These are phyloP conservation scores for Columbina picui DNA, from an alignment of 2,113 vertebrate genomes.

Conservation along the genomic window DNA sequence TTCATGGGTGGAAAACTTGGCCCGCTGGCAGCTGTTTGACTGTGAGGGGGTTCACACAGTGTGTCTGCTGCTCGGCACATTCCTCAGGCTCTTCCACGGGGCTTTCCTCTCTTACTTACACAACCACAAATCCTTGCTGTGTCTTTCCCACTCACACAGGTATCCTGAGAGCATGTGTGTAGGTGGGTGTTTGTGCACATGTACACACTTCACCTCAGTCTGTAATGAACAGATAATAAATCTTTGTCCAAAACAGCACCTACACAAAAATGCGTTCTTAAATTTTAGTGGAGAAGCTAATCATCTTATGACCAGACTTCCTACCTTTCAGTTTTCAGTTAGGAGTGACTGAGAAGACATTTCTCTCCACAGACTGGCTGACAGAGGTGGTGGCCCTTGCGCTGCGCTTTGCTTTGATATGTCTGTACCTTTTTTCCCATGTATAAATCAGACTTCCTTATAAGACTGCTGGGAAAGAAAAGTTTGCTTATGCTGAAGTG, in stretches of 20 bases:
- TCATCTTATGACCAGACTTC: background rate
- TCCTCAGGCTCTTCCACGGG: background rate
- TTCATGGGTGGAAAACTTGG: constrained; percentile 43
- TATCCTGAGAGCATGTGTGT: background rate
- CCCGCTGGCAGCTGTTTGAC: constrained; percentile 1
- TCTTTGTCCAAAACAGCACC: background rate
- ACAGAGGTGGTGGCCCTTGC: background rate
- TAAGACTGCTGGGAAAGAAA: background rate
- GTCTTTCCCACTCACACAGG: background rate
- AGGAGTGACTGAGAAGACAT: background rate
- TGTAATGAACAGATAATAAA: background rate
- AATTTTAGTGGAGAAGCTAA: background rate
- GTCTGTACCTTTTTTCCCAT: background rate
- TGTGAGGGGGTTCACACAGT: background rate
- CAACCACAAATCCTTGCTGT: background rate
- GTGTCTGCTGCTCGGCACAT: background rate
- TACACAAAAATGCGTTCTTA: background rate
- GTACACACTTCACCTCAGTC: background rate
- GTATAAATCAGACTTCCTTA: background rate
- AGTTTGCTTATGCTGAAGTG: background rate
- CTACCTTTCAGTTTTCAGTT: background rate
- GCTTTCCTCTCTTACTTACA: background rate
- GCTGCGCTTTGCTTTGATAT: background rate
- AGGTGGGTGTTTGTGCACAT: background rate
- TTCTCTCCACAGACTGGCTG: background rate